Evolutionary conservation across 1,140 invertebrate species (phyloP).

Genomic region (Apis florea): DNA sequence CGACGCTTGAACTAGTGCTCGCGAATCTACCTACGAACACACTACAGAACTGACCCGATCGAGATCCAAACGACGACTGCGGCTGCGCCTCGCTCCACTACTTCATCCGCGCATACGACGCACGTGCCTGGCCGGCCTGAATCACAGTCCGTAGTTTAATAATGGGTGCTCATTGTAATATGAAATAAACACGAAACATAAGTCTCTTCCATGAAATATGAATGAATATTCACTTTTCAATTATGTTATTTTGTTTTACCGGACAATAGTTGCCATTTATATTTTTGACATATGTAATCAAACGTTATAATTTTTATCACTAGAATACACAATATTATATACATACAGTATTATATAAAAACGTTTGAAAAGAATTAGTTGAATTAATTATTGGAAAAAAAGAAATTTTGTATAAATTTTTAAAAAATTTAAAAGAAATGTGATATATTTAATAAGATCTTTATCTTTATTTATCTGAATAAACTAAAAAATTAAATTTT

Average conservation of each 20-base stretch:
- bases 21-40: not conserved
- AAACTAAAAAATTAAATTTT: too few species aligned
- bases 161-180: slow-evolving; percentile 24
- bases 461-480: too few species aligned
- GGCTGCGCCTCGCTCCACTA: slow-evolving; percentile 30
- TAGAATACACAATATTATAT: not conserved
- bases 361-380: not conserved
- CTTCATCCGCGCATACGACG: slow-evolving; percentile 8
- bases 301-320: not conserved
- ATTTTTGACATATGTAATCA: not conserved
- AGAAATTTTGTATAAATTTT: too few species aligned
- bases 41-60: slow-evolving; percentile 17
- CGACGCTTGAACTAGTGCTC: slow-evolving; percentile 11
- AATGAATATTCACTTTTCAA: slow-evolving; percentile 16
- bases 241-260: not conserved
- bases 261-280: not conserved
- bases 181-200: slow-evolving; percentile 24
- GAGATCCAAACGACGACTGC: slow-evolving; percentile 48
- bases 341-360: not conserved
- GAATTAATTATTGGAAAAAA: not conserved
- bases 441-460: too few species aligned
- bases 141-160: slow-evolving; percentile 30
- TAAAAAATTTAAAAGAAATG: too few species aligned
- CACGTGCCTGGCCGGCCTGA: slow-evolving; percentile 42
- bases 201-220: not conserved